A percentile compares a stretch with the other conserved stretches of the same genome.
Conservation (phyloP, 2,888 invertebrate species). For the Pollenia labialis region DNA sequence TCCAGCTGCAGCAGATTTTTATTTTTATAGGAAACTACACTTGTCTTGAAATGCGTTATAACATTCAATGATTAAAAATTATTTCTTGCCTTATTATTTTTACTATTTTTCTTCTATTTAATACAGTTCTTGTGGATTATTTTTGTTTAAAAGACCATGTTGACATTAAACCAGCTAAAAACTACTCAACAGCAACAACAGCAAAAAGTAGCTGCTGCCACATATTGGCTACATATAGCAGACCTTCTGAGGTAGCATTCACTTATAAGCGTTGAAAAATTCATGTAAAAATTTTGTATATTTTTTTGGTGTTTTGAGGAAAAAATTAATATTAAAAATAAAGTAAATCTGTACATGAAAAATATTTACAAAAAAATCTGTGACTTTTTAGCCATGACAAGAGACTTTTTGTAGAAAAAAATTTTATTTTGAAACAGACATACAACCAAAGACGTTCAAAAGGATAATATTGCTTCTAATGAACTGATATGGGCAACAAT, state of each 20-base stretch:
- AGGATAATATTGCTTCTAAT: conserved; percentile 4
- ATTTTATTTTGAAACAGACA: neutral
- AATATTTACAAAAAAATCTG: conserved; percentile 17
- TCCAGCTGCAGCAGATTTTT: conserved; percentile 16
- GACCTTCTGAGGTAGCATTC: conserved; percentile 71
- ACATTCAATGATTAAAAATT: neutral
- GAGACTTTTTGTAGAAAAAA: conserved; percentile 13
- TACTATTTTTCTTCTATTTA: conserved; percentile 30
- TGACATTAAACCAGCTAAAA: conserved; percentile 68
- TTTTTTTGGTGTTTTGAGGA: neutral
- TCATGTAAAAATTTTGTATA: conserved; percentile 14
- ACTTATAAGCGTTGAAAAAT: conserved; percentile 30
- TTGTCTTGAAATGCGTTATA: conserved; percentile 68
- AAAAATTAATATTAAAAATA: conserved; percentile 19
- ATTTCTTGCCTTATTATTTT: conserved; percentile 24
- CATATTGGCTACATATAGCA: conserved; percentile 30
- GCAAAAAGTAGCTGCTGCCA: conserved; percentile 38
- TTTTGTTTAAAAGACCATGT: conserved; percentile 58
- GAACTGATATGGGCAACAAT: neutral
- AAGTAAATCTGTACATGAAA: conserved; percentile 11
- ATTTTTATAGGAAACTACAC: conserved; percentile 43
- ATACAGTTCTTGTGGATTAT: conserved; percentile 13
- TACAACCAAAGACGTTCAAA: neutral
- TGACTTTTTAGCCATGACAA: conserved; percentile 41
- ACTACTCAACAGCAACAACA: conserved; percentile 25